Evolutionary conservation across 2,888 invertebrate species (phyloP), one percentile per base, ranked within the genome.

Genomic region (Brachynemurus nebulosus): DNA sequence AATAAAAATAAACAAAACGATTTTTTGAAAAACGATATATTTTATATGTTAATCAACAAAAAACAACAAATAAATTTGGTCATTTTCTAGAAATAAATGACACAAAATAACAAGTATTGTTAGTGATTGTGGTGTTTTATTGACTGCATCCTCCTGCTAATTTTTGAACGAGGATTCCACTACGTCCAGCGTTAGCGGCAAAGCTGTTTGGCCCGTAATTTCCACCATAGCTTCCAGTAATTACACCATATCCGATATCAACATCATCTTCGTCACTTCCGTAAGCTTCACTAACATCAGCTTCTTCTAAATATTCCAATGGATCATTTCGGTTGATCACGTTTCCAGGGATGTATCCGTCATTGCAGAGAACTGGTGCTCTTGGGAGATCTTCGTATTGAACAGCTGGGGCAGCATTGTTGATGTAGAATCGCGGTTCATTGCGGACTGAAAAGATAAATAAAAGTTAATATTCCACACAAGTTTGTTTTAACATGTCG

Each of bases 291-390:
- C 44, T 44, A 3, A 30, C 38, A 20, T 50, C 47, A 5, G 51
- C 21, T 12, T 42, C 40, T 14, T 52, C 25, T 11, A 50, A 43
- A 14, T 47, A 50, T 6, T 45, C 40, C 35, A 53, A 52, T 3
- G 54, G 56, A 0, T 53, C 42, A 6, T 55, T 50, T 19, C 51
- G 52, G 42, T 53, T 53, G n/a, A 53, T 50, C 1, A 59, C 58
- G 21, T 51, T 50, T 19, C 60, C 60, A 12, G 57, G 54, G 12
- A 52, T 46, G 49, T 50, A 58, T 9, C 58, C 57, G 46, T 54
- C 53, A 18, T 48, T 45, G 41, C 55, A 53, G 12, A 27, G 18
- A 14, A 34, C 21, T 18, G 18, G 9, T 8, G 42, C 17, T 8
- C 38, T 38, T 17, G 27, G 16, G 7, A 27, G 14, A 20, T 44